Evolutionary conservation across 2,797 vertebrate species (phyloP).

Genomic region (Amphiprion clarkii): DNA sequence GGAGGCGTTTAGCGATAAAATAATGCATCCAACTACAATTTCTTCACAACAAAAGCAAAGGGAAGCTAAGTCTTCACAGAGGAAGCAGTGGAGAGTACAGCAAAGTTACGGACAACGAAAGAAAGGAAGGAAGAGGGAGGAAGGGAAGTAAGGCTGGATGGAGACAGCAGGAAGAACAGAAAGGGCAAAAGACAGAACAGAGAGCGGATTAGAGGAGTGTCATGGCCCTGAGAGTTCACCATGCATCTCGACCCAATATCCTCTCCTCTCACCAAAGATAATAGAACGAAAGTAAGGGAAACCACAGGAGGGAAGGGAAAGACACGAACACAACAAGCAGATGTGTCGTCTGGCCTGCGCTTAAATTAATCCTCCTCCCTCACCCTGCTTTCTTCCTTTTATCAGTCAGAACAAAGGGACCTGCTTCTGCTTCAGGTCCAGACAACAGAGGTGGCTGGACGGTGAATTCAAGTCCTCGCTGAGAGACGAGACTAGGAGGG

Average conservation of each 20-base stretch:
- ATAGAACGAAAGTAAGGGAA: conserved; percentile 74
- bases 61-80: conserved; percentile 3
- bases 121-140: conserved; percentile 17
- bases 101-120: conserved; percentile 23
- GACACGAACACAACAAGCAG: conserved; percentile 76
- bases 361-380: conserved; percentile 80
- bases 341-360: conserved; percentile 76
- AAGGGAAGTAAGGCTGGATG: conserved; percentile 51
- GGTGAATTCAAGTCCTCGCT: conserved; percentile 64
- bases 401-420: conserved; percentile 78
- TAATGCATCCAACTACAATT: too few species aligned
- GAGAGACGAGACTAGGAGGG: conserved; percentile 53
- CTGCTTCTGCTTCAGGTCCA: conserved; percentile 75
- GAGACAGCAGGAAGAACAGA: conserved; percentile 65
- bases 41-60: conserved; percentile 15
- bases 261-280: conserved; percentile 77
- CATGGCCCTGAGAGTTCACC: conserved; percentile 71
- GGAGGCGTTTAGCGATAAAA: too few species aligned
- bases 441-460: conserved; percentile 75
- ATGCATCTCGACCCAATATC: conserved; percentile 78
- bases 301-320: conserved; percentile 72
- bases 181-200: conserved; percentile 72
- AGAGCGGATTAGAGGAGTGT: conserved; percentile 75
- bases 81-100: conserved; percentile 18
- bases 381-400: conserved; percentile 76